phyloP scores from a whole-genome alignment of 1,140 invertebrate genomes.

The Ephestia elutella region DNA sequence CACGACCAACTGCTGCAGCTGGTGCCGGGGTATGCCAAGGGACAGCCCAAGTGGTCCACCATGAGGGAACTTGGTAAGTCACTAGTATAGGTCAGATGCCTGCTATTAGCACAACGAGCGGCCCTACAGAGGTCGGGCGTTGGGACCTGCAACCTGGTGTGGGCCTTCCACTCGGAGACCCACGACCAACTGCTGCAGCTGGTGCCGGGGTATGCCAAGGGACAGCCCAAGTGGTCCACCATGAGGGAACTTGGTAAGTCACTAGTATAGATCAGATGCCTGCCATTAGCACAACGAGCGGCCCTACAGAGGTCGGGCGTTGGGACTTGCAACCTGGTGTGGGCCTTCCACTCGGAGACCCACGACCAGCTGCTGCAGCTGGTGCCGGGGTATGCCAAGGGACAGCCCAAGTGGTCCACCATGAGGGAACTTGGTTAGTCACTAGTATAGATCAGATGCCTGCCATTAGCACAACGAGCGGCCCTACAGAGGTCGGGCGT shows the following conservation, averaged over 20 bases:
- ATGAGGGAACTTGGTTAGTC: conserved; percentile 85
- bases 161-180: conserved; percentile 99
- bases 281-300: conserved; percentile 91
- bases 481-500: conserved; percentile 93
- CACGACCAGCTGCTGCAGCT: conserved; percentile 95
- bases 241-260: conserved; percentile 85
- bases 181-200: conserved; percentile 95
- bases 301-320: conserved; percentile 93
- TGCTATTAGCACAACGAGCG: conserved; percentile 91
- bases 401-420: conserved; percentile 91
- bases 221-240: conserved; percentile 91
- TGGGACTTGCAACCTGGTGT: conserved; percentile 94
- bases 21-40: conserved; percentile 91
- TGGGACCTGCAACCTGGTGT: conserved; percentile 94
- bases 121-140: conserved; percentile 93
- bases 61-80: conserved; percentile 85
- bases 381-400: conserved; percentile 91
- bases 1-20: conserved; percentile 95
- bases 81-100: conserved; percentile 79
- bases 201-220: conserved; percentile 91
- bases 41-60: conserved; percentile 91
- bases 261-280: conserved; percentile 79
- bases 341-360: conserved; percentile 99
- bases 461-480: conserved; percentile 91
- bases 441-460: conserved; percentile 79